Percentiles rank a stretch among this genome's conserved stretches.
Conservation (phyloP, 2,113 vertebrate species). For the Rhipidura dahli region DNA sequence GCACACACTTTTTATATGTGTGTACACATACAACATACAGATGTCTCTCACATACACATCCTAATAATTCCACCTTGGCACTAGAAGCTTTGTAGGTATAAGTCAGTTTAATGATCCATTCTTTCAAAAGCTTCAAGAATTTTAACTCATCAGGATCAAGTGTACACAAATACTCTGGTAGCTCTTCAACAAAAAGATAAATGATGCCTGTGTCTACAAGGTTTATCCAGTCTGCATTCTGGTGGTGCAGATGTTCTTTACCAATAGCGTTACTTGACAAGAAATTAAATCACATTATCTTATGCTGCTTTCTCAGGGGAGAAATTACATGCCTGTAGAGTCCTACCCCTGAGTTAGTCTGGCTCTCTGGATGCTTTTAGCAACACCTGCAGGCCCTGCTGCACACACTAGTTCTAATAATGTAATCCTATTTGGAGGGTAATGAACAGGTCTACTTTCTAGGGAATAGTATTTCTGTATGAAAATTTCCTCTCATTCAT, state of each 20-base stretch:
- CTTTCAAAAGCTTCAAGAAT: neutral
- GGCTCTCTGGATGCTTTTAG: conserved; percentile 16
- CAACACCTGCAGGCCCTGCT: conserved; percentile 19
- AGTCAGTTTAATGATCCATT: neutral
- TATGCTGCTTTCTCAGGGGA: neutral
- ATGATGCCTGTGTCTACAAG: neutral
- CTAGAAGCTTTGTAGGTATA: neutral
- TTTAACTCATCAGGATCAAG: neutral
- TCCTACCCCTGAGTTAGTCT: neutral
- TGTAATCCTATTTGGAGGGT: neutral
- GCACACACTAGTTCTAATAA: conserved; percentile 2
- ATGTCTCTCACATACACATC: neutral
- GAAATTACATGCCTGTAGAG: neutral
- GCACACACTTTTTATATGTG: neutral
- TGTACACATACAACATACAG: neutral
- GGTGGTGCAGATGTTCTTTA: neutral
- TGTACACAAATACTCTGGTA: neutral
- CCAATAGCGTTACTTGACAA: neutral
- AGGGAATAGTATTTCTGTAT: conserved; percentile 20
- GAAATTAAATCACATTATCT: neutral
- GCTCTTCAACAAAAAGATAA: neutral
- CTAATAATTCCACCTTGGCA: neutral
- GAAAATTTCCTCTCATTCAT: conserved; percentile 34
- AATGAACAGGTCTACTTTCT: conserved; percentile 17
- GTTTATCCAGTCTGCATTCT: neutral